Evolutionary conservation across 2,797 vertebrate species (phyloP), one percentile per base, ranked within the genome.

Genomic region (Sebastes steindachneri): DNA sequence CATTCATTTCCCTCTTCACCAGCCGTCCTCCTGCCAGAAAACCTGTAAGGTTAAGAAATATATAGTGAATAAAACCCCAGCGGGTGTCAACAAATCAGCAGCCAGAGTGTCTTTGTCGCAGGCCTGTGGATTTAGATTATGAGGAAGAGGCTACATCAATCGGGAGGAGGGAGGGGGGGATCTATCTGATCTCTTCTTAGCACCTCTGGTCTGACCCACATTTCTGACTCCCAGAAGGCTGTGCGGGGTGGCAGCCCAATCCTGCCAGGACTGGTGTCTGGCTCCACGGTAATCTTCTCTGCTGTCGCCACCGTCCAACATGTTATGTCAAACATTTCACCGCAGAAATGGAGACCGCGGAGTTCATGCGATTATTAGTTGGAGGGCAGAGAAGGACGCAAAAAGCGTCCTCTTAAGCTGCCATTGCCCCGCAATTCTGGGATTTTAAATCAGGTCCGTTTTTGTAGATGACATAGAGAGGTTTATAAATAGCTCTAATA

Each of bases 121-220:
- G 71, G 80, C 73, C 73, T 79, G 79, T 75, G 83, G 89, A 86
- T 92, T 90, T 88, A 87, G 80, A 85, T 94, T 90, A 90, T 9
- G 48, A 79, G 25, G 73, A 79, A 54, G 73, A 82, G 68, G 54
- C 51, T 78, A 68, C 82, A 77, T 67, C 37, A 23, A 63, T 77
- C 58, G 11, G 17, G 51, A 23, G 31, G 74, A 25, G 65, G 65
- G 14, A 35, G 21, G 66, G 41, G 66, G 77, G 14, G 76, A 63
- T 82, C 82, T 79, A 82, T 92, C 83, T 90, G 76, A 90, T 89
- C 88, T 93, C 78, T 71, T 89, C 86, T 90, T 90, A 90, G 82
- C 93, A 93, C 93, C 92, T 93, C 91, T 85, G 76, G 80, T 92
- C 82, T 95, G 94, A 96, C 94, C 96, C 94, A 96, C 84, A 95